These are phyloP conservation scores for Ceramica pisi DNA, from an alignment of 2,888 invertebrate species.

Conservation along the genomic window DNA sequence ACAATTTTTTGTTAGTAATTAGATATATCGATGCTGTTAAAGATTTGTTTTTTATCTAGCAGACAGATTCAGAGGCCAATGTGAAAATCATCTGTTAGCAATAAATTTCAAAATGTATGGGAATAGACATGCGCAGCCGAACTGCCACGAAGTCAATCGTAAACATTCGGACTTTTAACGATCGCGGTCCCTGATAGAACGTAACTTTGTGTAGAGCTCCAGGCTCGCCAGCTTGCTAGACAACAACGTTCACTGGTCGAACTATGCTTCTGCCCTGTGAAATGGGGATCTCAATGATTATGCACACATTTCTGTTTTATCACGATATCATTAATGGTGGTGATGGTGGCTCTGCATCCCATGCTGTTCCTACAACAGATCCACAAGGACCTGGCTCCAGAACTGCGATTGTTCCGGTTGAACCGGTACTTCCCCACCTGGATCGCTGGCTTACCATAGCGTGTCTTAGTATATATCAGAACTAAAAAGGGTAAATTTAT, in stretches of 20 bases:
- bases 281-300: conserved; percentile 67
- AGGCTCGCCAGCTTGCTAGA: background rate
- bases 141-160: background rate
- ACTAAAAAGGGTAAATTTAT: conserved; percentile 62
- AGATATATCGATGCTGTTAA: background rate
- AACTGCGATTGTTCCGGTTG: conserved; percentile 76
- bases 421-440: conserved; percentile 75
- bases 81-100: too few species aligned
- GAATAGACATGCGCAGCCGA: background rate
- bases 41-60: background rate
- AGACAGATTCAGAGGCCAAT: too few species aligned
- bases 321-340: conserved; percentile 70
- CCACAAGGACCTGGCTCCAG: conserved; percentile 77
- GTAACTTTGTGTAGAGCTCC: background rate
- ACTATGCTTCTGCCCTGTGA: background rate
- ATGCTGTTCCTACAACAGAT: conserved; percentile 76
- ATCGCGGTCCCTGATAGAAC: background rate
- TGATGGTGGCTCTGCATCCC: conserved; percentile 74
- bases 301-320: conserved; percentile 69
- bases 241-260: background rate
- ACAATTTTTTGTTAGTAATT: background rate
- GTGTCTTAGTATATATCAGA: conserved; percentile 72
- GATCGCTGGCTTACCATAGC: conserved; percentile 73
- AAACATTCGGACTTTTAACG: background rate
- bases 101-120: background rate